Percentiles rank a stretch among this genome's conserved stretches.
phyloP scores from a whole-genome alignment of 2,888 invertebrate genomes.

The Catocala nupta region DNA sequence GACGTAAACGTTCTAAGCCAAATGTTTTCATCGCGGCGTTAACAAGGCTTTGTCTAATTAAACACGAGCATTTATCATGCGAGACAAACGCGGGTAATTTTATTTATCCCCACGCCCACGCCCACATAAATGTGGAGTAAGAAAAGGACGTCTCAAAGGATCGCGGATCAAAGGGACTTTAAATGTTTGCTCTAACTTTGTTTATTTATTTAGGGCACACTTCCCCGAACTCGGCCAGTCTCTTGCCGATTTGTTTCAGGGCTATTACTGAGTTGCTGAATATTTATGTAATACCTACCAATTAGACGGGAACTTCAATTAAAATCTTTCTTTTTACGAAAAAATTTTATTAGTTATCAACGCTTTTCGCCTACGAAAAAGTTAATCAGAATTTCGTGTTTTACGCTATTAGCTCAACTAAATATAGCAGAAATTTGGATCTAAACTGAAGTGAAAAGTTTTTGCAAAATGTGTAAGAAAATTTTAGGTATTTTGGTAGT shows the following conservation, averaged over 20 bases:
- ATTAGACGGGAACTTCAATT: constrained; percentile 30
- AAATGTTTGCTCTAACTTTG: constrained; percentile 49
- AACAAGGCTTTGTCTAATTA: constrained; percentile 31
- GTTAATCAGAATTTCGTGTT: constrained; percentile 41
- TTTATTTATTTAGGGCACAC: constrained; percentile 46
- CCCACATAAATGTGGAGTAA: constrained; percentile 32
- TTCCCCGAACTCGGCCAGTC: constrained; percentile 28
- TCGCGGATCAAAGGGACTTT: constrained; percentile 42
- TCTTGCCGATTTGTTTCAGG: constrained; percentile 33
- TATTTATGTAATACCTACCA: constrained; percentile 37
- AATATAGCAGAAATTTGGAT: neutral
- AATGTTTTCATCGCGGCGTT: neutral
- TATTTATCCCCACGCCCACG: constrained; percentile 18
- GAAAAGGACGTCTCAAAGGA: constrained; percentile 33
- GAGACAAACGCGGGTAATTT: constrained; percentile 17
- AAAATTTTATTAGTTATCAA: constrained; percentile 5
- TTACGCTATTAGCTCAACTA: constrained; percentile 32
- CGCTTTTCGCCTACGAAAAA: constrained; percentile 24
- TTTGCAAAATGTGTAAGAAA: too few relatives aligned
- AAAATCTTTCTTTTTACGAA: constrained; percentile 1
- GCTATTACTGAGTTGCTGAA: constrained; percentile 39
- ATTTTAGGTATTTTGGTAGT: too few relatives aligned
- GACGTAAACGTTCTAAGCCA: neutral
- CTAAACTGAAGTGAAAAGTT: too few relatives aligned
- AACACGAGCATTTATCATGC: constrained; percentile 17